phyloP scores from a whole-genome alignment of 2,797 vertebrate species.

The Neopelma chrysocephalum region DNA sequence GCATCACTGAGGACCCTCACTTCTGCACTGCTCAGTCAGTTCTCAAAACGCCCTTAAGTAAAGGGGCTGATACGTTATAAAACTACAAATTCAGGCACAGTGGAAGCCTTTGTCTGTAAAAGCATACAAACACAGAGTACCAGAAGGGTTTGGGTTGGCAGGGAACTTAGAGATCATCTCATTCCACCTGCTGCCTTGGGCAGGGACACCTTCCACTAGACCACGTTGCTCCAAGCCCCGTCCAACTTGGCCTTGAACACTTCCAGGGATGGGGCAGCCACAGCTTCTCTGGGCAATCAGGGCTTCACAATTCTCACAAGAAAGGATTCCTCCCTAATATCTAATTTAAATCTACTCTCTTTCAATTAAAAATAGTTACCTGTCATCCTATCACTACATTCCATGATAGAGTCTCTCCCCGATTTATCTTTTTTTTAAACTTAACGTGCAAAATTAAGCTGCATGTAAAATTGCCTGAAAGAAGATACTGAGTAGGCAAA shows the following conservation, averaged over 20 bases:
- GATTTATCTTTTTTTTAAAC: background rate
- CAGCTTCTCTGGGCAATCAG: background rate
- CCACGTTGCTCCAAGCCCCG: accelerated
- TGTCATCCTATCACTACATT: background rate
- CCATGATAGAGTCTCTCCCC: accelerated
- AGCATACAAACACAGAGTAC: background rate
- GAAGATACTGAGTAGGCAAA: background rate
- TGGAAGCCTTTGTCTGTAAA: background rate
- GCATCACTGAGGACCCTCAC: background rate
- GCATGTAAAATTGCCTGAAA: background rate
- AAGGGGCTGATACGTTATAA: background rate
- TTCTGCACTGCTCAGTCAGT: background rate
- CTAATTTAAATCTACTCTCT: background rate
- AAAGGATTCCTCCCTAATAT: background rate
- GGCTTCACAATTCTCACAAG: no score
- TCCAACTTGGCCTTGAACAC: background rate
- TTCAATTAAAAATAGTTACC: background rate
- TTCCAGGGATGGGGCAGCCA: background rate
- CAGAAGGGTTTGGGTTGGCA: accelerated
- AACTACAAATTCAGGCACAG: background rate
- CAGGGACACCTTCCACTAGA: background rate
- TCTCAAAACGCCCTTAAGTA: background rate
- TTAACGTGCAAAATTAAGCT: background rate
- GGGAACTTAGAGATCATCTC: background rate
- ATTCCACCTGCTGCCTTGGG: background rate